These are phyloP conservation scores for Myotis daubentonii DNA, from an alignment of 2,797 vertebrate genomes.

Conservation along the genomic window DNA sequence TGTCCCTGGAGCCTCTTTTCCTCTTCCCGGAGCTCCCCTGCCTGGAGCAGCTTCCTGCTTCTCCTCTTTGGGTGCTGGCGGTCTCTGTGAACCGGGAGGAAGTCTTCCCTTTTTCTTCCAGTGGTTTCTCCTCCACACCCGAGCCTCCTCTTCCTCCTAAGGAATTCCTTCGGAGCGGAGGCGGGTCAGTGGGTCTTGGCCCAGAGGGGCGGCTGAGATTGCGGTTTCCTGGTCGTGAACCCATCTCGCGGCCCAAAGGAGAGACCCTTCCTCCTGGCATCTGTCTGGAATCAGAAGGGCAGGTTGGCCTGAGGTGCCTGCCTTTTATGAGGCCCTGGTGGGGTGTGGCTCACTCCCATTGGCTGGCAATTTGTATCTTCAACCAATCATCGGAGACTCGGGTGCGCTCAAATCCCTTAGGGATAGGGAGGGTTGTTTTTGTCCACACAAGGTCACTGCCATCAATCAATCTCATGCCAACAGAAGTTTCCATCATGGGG, in stretches of 20 bases:
- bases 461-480: background rate
- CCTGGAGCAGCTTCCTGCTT: background rate
- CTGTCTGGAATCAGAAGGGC: accelerated
- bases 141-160: background rate
- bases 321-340: background rate
- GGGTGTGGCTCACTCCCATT: background rate
- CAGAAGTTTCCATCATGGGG: background rate
- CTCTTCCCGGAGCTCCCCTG: background rate
- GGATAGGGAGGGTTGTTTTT: accelerated
- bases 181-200: background rate
- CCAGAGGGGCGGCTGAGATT: background rate
- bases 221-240: no score
- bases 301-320: accelerated
- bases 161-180: background rate
- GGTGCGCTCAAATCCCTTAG: no score
- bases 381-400: no score
- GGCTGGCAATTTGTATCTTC: background rate
- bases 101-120: background rate
- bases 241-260: background rate
- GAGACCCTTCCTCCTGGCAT: accelerated
- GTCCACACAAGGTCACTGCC: background rate
- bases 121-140: background rate
- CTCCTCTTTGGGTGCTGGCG: background rate
- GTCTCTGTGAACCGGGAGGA: background rate
- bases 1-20: background rate